Percentiles rank a stretch among this genome's conserved stretches.
phyloP scores from a whole-genome alignment of 2,113 vertebrate genomes.

The Pachypanchax playfairii region DNA sequence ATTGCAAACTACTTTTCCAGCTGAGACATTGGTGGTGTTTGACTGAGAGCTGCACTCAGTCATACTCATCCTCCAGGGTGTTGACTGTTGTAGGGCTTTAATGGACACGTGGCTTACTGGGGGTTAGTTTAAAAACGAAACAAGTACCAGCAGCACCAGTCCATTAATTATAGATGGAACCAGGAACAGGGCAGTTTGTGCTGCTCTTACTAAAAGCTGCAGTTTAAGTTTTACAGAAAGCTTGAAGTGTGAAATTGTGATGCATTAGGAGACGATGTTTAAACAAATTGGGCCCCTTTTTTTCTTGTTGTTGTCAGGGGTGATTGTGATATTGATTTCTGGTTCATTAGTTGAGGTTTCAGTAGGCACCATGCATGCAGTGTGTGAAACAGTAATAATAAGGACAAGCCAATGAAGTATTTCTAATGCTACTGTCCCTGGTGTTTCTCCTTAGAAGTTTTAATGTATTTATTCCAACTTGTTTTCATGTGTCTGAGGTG shows the following conservation, averaged over 20 bases:
- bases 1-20: conserved; percentile 22
- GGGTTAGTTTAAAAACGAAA: conserved; percentile 46
- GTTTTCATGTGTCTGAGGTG: neutral
- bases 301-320: neutral
- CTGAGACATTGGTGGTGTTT: conserved; percentile 31
- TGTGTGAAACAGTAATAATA: conserved; percentile 3
- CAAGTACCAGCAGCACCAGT: conserved; percentile 63
- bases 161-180: conserved; percentile 72
- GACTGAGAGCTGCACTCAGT: conserved; percentile 18
- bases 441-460: neutral
- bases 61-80: conserved; percentile 30
- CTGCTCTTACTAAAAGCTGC: conserved; percentile 63
- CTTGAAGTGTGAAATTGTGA: neutral
- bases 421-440: neutral
- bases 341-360: conserved; percentile 16
- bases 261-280: neutral
- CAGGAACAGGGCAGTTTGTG: conserved; percentile 45
- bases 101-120: conserved; percentile 47
- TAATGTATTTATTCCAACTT: neutral
- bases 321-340: conserved; percentile 7
- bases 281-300: neutral
- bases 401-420: conserved; percentile 7
- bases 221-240: conserved; percentile 53
- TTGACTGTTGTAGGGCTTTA: conserved; percentile 44
- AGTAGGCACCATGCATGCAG: neutral